phyloP scores from a whole-genome alignment of 2,888 invertebrate genomes.

The Caenorhabditis uteleia region DNA sequence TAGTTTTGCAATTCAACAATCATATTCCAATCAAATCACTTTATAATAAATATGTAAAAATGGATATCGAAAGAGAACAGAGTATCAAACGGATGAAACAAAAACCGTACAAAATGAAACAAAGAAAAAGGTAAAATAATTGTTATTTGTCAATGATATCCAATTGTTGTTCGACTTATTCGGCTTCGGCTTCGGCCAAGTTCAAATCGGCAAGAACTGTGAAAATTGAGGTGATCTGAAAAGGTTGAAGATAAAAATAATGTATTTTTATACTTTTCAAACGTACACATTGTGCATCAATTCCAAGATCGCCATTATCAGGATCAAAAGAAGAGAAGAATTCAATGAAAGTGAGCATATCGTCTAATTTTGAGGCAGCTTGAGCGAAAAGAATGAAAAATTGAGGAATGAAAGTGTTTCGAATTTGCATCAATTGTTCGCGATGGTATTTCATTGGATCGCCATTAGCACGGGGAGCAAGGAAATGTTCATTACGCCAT shows the following conservation, averaged over 20 bases:
- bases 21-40: too few relatives aligned
- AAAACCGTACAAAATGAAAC: too few relatives aligned
- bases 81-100: too few relatives aligned
- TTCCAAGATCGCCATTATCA: constrained; percentile 8
- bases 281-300: constrained; percentile 7
- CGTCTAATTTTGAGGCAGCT: constrained; percentile 14
- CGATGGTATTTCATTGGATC: constrained; percentile 23
- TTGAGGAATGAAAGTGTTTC: constrained; percentile 13
- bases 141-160: too few relatives aligned
- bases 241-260: not conserved
- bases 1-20: too few relatives aligned
- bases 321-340: constrained; percentile 19
- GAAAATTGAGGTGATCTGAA: constrained; percentile 1
- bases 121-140: too few relatives aligned
- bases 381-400: constrained; percentile 16
- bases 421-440: constrained; percentile 12
- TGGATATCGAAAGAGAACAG: too few relatives aligned
- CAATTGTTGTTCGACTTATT: too few relatives aligned
- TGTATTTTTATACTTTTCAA: not conserved
- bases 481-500: constrained; percentile 15
- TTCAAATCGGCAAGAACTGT: constrained; percentile 1
- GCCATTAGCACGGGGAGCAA: constrained; percentile 9
- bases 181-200: too few relatives aligned
- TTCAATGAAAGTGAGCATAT: constrained; percentile 15
- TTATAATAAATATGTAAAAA: too few relatives aligned